Base-by-base conservation (phyloP, 2,797 vertebrate species). In the Anabacerthia variegaticeps region DNA sequence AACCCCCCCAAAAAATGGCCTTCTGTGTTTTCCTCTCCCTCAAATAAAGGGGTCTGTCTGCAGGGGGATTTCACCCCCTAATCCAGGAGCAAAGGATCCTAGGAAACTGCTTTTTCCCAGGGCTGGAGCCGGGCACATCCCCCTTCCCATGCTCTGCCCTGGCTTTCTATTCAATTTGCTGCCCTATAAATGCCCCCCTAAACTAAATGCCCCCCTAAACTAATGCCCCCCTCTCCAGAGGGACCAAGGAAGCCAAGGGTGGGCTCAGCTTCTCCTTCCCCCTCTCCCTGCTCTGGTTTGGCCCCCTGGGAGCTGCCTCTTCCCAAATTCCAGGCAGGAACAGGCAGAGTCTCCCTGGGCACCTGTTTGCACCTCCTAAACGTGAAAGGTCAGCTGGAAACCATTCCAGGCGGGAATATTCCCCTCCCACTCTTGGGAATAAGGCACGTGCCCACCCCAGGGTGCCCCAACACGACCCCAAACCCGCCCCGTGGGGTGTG, bases 301-400 rank as follows among this genome's bases (percentile, higher is more conserved):
- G 1, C 65, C 85, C 81, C 65, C 82, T 73, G 7, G 8, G 72
- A 86, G 66, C 87, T 39, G 28, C 14, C 62, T 69, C 83, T 43
- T 79, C 79, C 66, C 92, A 86, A 86, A 89, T 46, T 20, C 4
- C 28, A 1, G 85, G 68, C 79, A 84, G 79, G 74, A 71, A 48
- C 1, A 3, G 56, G 89, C 77, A 89, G 89, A 1, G 5, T 76
- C 67, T 75, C 37, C 37, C 36, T 36, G 2, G 77, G 73, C 91
- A 72, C 81, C 88, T 91, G 73, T 89, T 95, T 48, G 63, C 91
- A 93, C 93, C 81, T 94, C 88, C 78, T 73, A 72, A 86, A 72
- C 4, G 0, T 7, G 4, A 93, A 94, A 86, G 88, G 78, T 89
- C 82, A 74, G 56, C 78, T 66, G 7, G 18, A 73, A 75, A 91